These are phyloP conservation scores for Styela clava DNA, from an alignment of 23 tunicate species.

Conservation along the genomic window DNA sequence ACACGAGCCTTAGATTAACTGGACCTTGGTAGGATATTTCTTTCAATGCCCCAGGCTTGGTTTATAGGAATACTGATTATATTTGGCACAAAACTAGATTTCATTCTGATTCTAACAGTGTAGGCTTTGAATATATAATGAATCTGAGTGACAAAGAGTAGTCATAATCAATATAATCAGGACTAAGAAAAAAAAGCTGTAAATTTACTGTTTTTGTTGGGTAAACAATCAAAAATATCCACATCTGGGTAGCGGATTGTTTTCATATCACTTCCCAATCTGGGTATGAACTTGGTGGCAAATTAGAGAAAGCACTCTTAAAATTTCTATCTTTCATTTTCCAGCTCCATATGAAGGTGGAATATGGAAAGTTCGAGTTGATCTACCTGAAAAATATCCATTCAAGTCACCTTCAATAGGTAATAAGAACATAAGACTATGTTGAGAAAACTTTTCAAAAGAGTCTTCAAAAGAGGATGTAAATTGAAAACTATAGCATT, in stretches of 20 bases:
- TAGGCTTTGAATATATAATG: too few relatives aligned
- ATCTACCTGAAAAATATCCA: conserved; percentile 98
- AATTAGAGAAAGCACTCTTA: too few relatives aligned
- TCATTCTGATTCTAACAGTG: too few relatives aligned
- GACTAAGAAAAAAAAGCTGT: too few relatives aligned
- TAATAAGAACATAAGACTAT: too few relatives aligned
- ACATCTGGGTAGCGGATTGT: too few relatives aligned
- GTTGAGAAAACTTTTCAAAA: background rate
- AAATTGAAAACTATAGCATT: background rate
- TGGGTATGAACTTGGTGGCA: too few relatives aligned
- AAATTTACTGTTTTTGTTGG: too few relatives aligned
- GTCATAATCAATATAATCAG: too few relatives aligned
- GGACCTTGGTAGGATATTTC: background rate
- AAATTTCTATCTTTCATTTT: background rate
- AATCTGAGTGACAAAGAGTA: too few relatives aligned
- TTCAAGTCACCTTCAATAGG: conserved; percentile 99
- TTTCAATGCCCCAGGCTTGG: background rate
- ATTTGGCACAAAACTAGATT: background rate
- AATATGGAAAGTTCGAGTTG: conserved; percentile 97
- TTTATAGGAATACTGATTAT: background rate
- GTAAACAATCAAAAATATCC: too few relatives aligned
- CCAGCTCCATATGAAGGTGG: conserved; percentile 12
- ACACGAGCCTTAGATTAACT: background rate
- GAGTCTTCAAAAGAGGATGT: background rate
- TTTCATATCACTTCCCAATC: too few relatives aligned